Evolutionary conservation across 2,888 invertebrate genomes (phyloP).

Genomic region (Hermaeophaga mercurialis): DNA sequence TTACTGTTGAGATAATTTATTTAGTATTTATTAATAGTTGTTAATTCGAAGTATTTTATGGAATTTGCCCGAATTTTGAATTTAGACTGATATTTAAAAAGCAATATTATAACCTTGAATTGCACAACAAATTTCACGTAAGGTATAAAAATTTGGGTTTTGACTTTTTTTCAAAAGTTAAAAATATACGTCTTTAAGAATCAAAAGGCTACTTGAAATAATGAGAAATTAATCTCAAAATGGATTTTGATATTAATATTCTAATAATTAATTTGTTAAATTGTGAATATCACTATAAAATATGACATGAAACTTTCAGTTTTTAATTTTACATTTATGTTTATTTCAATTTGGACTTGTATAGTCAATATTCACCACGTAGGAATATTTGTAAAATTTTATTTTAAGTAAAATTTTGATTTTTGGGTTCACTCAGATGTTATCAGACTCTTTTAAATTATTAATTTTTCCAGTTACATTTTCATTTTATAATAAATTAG

Average conservation of each 20-base stretch:
- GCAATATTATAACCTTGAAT: conserved; percentile 51
- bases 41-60: conserved; percentile 47
- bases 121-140: conserved; percentile 35
- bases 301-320: no score
- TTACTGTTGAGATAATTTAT: conserved; percentile 45
- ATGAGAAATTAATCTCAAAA: no score
- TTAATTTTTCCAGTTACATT: background rate
- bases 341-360: no score
- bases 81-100: conserved; percentile 56
- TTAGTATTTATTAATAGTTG: conserved; percentile 45
- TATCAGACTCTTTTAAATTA: no score
- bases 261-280: no score
- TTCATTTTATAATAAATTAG: conserved; percentile 8
- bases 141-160: conserved; percentile 38
- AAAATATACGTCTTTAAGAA: background rate
- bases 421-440: background rate
- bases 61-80: conserved; percentile 53
- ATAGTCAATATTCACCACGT: no score
- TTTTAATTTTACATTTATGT: no score
- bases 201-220: background rate
- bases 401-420: background rate
- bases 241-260: no score
- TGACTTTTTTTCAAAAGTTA: conserved; percentile 16
- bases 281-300: no score
- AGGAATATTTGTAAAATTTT: conserved; percentile 1